Evolutionary conservation across 1,140 invertebrate genomes (phyloP), one percentile per base, ranked within the genome.

Genomic region (Leptinotarsa lineolata): DNA sequence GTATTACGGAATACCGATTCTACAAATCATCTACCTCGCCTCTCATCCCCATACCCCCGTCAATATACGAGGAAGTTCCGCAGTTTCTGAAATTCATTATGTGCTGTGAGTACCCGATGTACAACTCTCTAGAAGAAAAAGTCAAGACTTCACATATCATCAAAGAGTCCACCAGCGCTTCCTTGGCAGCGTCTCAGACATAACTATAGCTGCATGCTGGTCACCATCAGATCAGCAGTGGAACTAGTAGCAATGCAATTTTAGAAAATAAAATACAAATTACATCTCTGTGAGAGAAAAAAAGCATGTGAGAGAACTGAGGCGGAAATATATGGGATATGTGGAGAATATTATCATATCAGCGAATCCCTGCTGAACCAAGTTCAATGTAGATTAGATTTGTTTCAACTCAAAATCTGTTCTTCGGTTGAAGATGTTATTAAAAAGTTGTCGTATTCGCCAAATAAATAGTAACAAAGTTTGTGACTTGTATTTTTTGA

Each of bases 11-110:
- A 78, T 97, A 97, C 85, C 88, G 92, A 71, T 90, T 91, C 77
- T 97, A 96, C 84, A 96, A 97, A 83, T 87, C 89, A 24, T 92
- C 91, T 1, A 96, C 95, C 16, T 96, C 94, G 70, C 94, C 94
- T 2, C 83, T 97, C 72, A 93, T 97, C 79, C 94, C 94, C 5
- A 90, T 96, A 76, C 95, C 95, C 2, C 93, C 94, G 0, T 86
- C 90, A 2, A 90, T 95, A 61, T 97, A 96, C 83, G 89, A 90
- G 1, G 92, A 94, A 83, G 91, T 96, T 8, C 95, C 95, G 11
- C 87, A 87, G 77, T 91, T 91, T 66, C 82, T 97, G 11, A 96
- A 96, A 83, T 94, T 91, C 78, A 85, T 94, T 4, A 82, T 94
- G 16, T 96, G 94, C 82, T 96, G 94, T 81, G 95, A 97, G 82